A percentile compares a stretch with the other conserved stretches of the same genome.
Conservation (phyloP, 2,113 vertebrate genomes). For the Malurus elegans region DNA sequence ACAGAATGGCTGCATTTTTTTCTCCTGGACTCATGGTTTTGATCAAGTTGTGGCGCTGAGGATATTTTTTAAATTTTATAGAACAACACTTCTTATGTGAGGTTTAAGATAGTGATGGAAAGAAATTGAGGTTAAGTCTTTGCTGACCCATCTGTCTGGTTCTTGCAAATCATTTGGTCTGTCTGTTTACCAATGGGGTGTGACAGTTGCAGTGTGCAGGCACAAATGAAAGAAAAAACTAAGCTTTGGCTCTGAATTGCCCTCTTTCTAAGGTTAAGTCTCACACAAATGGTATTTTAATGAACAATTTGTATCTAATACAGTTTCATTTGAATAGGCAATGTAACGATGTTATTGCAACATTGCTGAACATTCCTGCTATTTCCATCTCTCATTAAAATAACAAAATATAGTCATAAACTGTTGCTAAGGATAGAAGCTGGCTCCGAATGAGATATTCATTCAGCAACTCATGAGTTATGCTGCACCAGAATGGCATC, state of each 20-base stretch:
- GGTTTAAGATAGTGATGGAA: not conserved
- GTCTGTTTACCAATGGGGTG: not conserved
- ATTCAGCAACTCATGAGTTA: not conserved
- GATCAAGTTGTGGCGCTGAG: not conserved
- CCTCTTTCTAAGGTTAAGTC: not conserved
- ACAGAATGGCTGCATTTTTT: not conserved
- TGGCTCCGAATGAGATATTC: not conserved
- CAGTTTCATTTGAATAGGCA: constrained; percentile 38
- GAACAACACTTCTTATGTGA: not conserved
- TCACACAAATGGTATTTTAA: constrained; percentile 37
- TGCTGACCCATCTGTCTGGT: not conserved
- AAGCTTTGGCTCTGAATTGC: not conserved
- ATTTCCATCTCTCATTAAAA: constrained; percentile 8
- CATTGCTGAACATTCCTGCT: not conserved
- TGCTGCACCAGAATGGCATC: not conserved
- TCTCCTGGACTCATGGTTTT: not conserved
- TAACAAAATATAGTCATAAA: constrained; percentile 7
- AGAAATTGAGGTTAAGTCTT: not conserved
- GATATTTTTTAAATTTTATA: not conserved
- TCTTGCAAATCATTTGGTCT: not conserved
- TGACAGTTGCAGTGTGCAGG: not conserved
- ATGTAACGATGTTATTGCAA: not conserved
- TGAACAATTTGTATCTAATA: not conserved
- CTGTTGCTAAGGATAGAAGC: not conserved
- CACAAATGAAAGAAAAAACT: constrained; percentile 6